A percentile compares a stretch with the other conserved stretches of the same genome.
Conservation (phyloP, 2,113 vertebrate species). For the Panthera uncia region DNA sequence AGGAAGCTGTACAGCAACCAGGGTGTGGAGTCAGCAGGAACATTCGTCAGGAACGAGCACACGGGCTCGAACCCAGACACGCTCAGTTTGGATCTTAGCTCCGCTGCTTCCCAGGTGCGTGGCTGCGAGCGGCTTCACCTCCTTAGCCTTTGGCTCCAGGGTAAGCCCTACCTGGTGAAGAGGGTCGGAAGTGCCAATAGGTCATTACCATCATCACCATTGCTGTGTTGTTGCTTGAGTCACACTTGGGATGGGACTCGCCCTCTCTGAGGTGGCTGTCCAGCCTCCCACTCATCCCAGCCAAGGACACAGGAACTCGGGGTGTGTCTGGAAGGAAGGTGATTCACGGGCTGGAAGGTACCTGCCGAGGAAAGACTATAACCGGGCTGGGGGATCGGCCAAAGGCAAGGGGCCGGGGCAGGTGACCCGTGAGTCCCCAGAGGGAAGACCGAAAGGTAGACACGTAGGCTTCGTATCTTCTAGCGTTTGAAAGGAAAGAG, state of each 20-base stretch:
- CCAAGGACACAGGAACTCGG: background rate
- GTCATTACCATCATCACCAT: fast-evolving
- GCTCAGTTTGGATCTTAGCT: background rate
- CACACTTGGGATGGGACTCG: fast-evolving
- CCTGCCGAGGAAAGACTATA: fast-evolving
- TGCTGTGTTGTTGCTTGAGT: fast-evolving
- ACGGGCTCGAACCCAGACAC: background rate
- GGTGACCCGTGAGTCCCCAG: background rate
- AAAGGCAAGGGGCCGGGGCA: fast-evolving
- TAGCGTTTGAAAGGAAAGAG: background rate
- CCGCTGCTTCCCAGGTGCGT: fast-evolving
- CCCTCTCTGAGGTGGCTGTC: background rate
- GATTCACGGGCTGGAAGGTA: too few relatives aligned
- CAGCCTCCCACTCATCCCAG: background rate
- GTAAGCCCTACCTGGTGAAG: background rate
- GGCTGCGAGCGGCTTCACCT: fast-evolving
- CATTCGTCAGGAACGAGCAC: fast-evolving
- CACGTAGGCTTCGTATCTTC: fast-evolving
- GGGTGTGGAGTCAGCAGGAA: background rate
- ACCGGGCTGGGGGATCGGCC: background rate
- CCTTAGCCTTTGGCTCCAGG: background rate
- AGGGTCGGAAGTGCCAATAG: fast-evolving
- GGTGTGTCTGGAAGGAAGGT: background rate
- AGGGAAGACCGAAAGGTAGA: too few relatives aligned
- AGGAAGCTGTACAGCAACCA: fast-evolving